Percentiles rank a stretch among this genome's conserved stretches.
Conservation (phyloP, 2,888 invertebrate genomes). For the Oligia latruncula region DNA sequence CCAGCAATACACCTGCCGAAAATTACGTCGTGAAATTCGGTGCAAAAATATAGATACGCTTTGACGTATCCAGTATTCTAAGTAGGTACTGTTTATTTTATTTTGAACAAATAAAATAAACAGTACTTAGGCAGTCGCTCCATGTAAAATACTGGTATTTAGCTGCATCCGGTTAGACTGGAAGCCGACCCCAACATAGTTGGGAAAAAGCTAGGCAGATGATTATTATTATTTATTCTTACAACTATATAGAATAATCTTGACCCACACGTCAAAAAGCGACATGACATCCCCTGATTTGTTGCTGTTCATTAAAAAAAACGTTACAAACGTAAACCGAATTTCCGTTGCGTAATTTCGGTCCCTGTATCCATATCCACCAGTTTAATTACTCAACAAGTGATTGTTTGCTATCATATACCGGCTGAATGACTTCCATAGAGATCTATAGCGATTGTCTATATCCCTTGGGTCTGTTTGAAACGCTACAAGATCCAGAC, state of each 20-base stretch:
- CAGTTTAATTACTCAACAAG: constrained; percentile 33
- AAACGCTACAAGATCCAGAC: constrained; percentile 32
- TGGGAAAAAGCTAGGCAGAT: no score
- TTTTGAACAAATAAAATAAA: no score
- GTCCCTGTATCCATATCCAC: not conserved
- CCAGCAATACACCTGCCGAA: not conserved
- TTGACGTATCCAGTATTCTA: not conserved
- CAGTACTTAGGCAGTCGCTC: no score
- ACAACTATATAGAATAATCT: no score
- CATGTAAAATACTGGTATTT: no score
- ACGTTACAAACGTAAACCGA: not conserved
- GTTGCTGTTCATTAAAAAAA: not conserved
- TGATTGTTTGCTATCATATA: constrained; percentile 14
- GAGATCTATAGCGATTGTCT: not conserved
- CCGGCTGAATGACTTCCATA: not conserved
- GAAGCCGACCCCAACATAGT: no score
- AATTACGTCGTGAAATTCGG: constrained; percentile 1
- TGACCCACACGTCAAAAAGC: not conserved
- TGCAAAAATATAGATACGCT: not conserved
- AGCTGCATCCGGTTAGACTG: no score
- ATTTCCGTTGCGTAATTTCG: not conserved
- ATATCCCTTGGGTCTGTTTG: constrained; percentile 27
- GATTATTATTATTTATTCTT: no score
- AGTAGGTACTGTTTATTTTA: not conserved
- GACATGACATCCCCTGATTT: not conserved